These are phyloP conservation scores for Omphaloscelis lunosa DNA, from an alignment of 2,888 invertebrate species.

Conservation along the genomic window DNA sequence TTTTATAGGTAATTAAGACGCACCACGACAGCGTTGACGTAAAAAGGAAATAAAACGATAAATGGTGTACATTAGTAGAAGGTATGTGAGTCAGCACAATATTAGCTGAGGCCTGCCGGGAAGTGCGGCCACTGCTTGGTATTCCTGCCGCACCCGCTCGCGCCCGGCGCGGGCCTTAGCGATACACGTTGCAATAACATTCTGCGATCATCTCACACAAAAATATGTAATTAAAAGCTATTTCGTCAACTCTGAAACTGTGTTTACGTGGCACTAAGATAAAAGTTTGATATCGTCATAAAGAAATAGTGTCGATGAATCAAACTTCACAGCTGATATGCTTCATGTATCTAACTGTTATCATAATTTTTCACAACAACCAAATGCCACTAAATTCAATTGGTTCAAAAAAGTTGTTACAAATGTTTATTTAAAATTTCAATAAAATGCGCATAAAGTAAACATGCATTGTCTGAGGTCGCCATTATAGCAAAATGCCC, in stretches of 20 bases:
- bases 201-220: constrained; percentile 59
- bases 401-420: constrained; percentile 4
- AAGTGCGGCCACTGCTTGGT: constrained; percentile 78
- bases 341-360: not conserved
- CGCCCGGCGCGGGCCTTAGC: constrained; percentile 68
- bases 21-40: constrained; percentile 62
- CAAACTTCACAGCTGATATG: not conserved
- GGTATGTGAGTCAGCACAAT: constrained; percentile 86
- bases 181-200: constrained; percentile 59
- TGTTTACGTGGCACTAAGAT: not conserved
- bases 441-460: constrained; percentile 58
- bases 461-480: constrained; percentile 75
- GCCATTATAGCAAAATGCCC: constrained; percentile 87
- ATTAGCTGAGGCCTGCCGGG: constrained; percentile 77
- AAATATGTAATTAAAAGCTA: constrained; percentile 53
- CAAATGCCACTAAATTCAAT: constrained; percentile 8
- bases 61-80: constrained; percentile 78
- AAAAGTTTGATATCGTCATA: not conserved
- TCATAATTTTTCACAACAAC: not conserved
- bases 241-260: not conserved
- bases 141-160: constrained; percentile 79
- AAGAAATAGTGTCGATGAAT: not conserved
- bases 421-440: constrained; percentile 47
- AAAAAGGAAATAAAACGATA: constrained; percentile 77
- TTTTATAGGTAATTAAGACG: constrained; percentile 45